Evolutionary conservation across 2,888 invertebrate genomes (phyloP).

Genomic region (Napeogenes sylphis): DNA sequence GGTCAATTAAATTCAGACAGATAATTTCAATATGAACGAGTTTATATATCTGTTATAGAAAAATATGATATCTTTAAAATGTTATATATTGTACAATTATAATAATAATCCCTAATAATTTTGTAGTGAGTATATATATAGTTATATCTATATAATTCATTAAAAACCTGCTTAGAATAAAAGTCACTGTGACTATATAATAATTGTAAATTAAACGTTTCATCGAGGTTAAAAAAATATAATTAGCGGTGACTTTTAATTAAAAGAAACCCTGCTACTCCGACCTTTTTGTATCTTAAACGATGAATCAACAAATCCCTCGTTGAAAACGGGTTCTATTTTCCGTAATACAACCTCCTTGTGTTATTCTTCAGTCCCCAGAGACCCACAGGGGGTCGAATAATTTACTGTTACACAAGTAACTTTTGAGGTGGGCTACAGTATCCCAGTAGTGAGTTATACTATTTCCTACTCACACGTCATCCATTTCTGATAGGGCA

Average conservation of each 20-base stretch:
- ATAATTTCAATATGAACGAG: too few species aligned
- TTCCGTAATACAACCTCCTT: constrained; percentile 47
- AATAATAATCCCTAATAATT: too few species aligned
- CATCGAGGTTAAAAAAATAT: constrained; percentile 4
- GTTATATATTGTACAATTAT: too few species aligned
- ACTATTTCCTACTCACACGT: constrained; percentile 23
- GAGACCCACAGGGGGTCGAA: constrained; percentile 46
- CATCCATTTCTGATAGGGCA: constrained; percentile 16
- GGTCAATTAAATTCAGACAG: too few species aligned
- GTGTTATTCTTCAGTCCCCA: constrained; percentile 57
- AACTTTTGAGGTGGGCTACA: constrained; percentile 59
- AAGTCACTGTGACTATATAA: too few species aligned
- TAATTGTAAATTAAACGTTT: too few species aligned
- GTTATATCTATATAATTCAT: too few species aligned
- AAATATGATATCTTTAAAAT: too few species aligned
- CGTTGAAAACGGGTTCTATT: constrained; percentile 46
- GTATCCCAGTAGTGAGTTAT: constrained; percentile 39
- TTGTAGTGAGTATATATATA: too few species aligned
- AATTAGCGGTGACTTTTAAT: constrained; percentile 16
- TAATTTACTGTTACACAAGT: constrained; percentile 66
- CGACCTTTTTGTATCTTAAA: constrained; percentile 22
- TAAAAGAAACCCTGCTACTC: constrained; percentile 10
- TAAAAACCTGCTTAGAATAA: too few species aligned
- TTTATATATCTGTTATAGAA: too few species aligned
- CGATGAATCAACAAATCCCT: constrained; percentile 23